Conservation (phyloP, 2,888 invertebrate species). For the Sphinx pinastri region DNA sequence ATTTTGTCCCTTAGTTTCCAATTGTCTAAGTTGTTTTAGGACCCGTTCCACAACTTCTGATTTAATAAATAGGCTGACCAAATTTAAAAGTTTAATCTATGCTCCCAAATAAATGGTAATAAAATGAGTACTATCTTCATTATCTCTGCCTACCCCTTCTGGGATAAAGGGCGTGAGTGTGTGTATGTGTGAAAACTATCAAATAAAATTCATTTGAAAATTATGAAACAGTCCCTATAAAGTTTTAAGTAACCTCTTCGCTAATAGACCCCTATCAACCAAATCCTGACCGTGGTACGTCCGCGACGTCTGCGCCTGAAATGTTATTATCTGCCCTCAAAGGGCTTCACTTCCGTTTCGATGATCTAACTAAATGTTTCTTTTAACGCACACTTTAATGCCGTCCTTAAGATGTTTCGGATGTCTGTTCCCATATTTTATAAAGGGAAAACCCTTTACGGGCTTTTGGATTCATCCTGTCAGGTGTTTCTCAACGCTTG, state of each 20-base stretch:
- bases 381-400: slow-evolving; percentile 52
- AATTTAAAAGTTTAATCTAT: too few relatives aligned
- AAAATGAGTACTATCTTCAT: too few relatives aligned
- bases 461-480: not conserved
- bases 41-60: too few relatives aligned
- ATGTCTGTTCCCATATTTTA: not conserved
- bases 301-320: slow-evolving; percentile 68
- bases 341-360: slow-evolving; percentile 71
- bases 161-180: too few relatives aligned
- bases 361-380: slow-evolving; percentile 70
- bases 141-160: too few relatives aligned
- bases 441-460: not conserved
- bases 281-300: slow-evolving; percentile 53
- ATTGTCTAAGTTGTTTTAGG: too few relatives aligned
- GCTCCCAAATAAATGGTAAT: too few relatives aligned
- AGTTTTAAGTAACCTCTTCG: slow-evolving; percentile 25
- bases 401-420: slow-evolving; percentile 19
- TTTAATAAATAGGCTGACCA: too few relatives aligned
- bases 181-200: too few relatives aligned
- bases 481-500: not conserved
- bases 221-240: too few relatives aligned
- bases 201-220: too few relatives aligned
- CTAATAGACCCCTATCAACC: slow-evolving; percentile 46
- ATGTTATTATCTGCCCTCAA: slow-evolving; percentile 77
- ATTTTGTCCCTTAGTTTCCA: too few relatives aligned